Percentiles rank a stretch among this genome's conserved stretches.
phyloP scores from a whole-genome alignment of 2,888 invertebrate species.

The Drosophila lutescens region DNA sequence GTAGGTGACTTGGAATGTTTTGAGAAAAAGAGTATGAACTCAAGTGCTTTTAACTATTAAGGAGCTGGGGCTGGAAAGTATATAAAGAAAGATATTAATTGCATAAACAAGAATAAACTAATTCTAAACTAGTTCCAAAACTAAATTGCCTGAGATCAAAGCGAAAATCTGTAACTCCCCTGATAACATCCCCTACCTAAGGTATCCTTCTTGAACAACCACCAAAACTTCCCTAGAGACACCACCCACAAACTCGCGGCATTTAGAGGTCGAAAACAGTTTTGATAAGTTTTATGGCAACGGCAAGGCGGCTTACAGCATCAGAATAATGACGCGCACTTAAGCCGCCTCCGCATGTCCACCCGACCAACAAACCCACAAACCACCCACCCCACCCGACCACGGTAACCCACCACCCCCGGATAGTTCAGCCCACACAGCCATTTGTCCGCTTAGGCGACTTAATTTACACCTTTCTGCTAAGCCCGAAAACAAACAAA shows the following conservation, averaged over 20 bases:
- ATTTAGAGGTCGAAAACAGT: constrained; percentile 48
- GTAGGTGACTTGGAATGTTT: constrained; percentile 1
- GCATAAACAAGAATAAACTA: not conserved
- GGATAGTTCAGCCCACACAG: constrained; percentile 55
- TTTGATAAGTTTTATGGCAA: constrained; percentile 69
- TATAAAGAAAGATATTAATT: not conserved
- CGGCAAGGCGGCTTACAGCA: constrained; percentile 55
- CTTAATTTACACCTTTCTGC: constrained; percentile 75
- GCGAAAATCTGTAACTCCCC: not conserved
- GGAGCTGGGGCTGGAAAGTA: too few relatives aligned
- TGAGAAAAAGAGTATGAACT: not conserved
- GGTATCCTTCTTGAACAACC: not conserved
- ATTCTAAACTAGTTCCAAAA: not conserved
- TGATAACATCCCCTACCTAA: not conserved
- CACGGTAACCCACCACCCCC: not conserved
- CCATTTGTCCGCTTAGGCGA: constrained; percentile 65
- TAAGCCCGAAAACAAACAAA: constrained; percentile 65
- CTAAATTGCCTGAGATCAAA: not conserved
- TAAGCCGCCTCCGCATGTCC: constrained; percentile 51
- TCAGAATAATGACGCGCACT: constrained; percentile 72
- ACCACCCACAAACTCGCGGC: constrained; percentile 6
- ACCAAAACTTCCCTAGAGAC: constrained; percentile 7
- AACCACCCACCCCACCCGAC: not conserved
- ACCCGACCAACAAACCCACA: constrained; percentile 8
- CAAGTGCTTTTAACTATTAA: not conserved